Conservation (phyloP, 30 jellyfish, hydroid and myxozoan genomes). For the Turritopsis dohrnii region DNA sequence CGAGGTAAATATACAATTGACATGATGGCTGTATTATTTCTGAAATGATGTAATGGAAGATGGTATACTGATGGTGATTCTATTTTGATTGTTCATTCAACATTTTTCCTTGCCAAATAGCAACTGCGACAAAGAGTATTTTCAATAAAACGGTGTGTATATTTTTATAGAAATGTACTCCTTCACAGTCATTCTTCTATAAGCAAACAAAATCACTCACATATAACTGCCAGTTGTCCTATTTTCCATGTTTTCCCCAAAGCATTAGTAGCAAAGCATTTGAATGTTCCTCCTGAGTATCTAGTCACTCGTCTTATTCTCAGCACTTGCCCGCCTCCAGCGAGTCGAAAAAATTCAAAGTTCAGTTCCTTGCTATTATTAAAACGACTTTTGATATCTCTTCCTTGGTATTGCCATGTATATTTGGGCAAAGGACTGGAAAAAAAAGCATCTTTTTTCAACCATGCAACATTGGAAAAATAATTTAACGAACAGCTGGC, state of each 20-base stretch:
- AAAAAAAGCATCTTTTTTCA: neutral
- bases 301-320: conserved; percentile 21
- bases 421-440: conserved; percentile 18
- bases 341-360: conserved; percentile 24
- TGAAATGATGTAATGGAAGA: too few relatives aligned
- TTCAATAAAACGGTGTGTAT: too few relatives aligned
- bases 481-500: neutral
- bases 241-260: neutral
- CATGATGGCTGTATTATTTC: too few relatives aligned
- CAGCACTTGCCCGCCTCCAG: conserved; percentile 7
- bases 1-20: neutral
- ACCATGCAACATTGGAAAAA: too few relatives aligned
- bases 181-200: too few relatives aligned
- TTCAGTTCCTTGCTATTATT: conserved; percentile 17
- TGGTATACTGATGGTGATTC: too few relatives aligned
- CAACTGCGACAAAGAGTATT: too few relatives aligned
- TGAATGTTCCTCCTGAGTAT: conserved; percentile 39
- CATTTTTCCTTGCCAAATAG: too few relatives aligned
- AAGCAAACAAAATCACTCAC: neutral
- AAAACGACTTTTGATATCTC: neutral
- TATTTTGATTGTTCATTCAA: too few relatives aligned
- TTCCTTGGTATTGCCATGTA: conserved; percentile 27
- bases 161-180: too few relatives aligned
- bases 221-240: conserved; percentile 26
- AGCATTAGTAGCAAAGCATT: conserved; percentile 5